Base-by-base conservation (phyloP, 2,113 vertebrate genomes). In the Plectropomus leopardus region DNA sequence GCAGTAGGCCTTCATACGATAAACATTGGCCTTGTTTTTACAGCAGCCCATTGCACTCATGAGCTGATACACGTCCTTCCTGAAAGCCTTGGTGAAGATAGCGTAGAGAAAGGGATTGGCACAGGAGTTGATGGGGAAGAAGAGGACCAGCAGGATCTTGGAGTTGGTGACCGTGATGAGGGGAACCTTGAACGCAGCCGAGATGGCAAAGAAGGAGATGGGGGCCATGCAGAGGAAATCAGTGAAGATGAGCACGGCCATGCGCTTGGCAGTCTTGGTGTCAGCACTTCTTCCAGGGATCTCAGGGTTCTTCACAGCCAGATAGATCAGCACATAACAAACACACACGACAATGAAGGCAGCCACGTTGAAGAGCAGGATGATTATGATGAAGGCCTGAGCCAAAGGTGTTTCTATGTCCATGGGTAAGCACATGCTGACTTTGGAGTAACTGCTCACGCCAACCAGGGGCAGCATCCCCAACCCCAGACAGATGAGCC, bases 401-500 rank as follows among this genome's bases (percentile, higher is more conserved):
- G 96, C 95, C n/a, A 94, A 85, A 0, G 90, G 84, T 0, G 95
- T 95, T 80, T 96, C 96, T 0, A 96, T 97, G 91, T 97, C 96
- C 97, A 99, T 99, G 2, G 97, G 97, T 79, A 98, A 90, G 86
- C 97, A 99, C 94, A 99, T 97, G 82, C 97, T 98, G 79, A 99
- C 97, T 93, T 98, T 98, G 78, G 93, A 89, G 21, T 98, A 99
- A 86, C 97, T 97, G 91, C 97, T 99, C 69, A 98, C 75, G 0
- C 97, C 97, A 34, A 96, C 17, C 64, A 98, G 87, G 10, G 97
- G 97, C 67, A 98, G 72, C 58, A 97, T 85, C 15, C 96, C 97
- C 0, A 98, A 93, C 42, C 97, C 85, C 53, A 96, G 90, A 89
- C 96, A 97, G 1, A 95, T 89, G 8, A 96, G 14, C 97, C 97